These are phyloP conservation scores for Leontopithecus rosalia DNA, from an alignment of 2,797 vertebrate species.

Conservation along the genomic window DNA sequence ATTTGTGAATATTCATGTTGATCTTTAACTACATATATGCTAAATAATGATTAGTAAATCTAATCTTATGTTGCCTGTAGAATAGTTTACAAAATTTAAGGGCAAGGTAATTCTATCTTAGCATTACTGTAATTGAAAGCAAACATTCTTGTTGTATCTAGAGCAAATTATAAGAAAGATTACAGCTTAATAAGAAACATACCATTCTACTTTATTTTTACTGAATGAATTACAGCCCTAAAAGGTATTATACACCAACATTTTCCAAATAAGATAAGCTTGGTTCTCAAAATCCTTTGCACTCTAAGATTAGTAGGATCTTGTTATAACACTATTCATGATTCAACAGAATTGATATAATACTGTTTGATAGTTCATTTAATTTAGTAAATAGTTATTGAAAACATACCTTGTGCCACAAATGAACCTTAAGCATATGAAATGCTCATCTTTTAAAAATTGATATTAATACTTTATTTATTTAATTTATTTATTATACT, in stretches of 20 bases:
- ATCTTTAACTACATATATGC: background rate
- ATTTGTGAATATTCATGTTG: background rate
- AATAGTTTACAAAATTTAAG: background rate
- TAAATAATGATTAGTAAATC: background rate
- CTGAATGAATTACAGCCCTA: background rate
- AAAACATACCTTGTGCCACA: background rate
- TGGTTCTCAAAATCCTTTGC: background rate
- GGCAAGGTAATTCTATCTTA: background rate
- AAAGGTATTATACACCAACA: background rate
- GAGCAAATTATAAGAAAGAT: background rate
- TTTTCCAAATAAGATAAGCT: background rate
- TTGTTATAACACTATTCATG: background rate
- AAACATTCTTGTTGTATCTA: background rate
- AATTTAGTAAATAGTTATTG: background rate
- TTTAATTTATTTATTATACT: too few relatives aligned
- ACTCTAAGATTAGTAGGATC: background rate
- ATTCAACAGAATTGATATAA: background rate
- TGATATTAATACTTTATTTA: too few relatives aligned
- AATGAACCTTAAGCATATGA: background rate
- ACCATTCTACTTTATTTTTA: background rate
- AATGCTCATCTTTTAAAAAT: background rate
- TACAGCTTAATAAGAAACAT: background rate
- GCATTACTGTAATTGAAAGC: background rate
- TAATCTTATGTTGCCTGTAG: background rate
- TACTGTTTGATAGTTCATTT: background rate